Evolutionary conservation across 2,797 vertebrate genomes (phyloP), one percentile per base, ranked within the genome.

Genomic region (Micromesistius poutassou): DNA sequence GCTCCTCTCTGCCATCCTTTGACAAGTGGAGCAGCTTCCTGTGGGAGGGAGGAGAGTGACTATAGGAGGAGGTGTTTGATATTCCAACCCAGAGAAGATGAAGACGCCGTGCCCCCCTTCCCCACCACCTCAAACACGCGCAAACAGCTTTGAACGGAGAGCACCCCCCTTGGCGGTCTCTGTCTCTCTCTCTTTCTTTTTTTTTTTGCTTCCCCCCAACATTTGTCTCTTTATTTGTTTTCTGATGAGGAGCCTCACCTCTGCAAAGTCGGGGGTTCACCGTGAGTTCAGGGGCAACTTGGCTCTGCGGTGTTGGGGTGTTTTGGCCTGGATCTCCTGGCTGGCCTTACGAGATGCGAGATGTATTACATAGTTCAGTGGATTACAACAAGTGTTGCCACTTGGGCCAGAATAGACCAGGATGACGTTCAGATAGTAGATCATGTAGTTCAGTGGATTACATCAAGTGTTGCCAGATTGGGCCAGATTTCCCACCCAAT

Each of bases 241-340:
- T n/a, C n/a, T 55, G 46, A 55, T 14, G 66, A 30, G 55, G 25
- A 28, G 74, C 75, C 9, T 16, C 74, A 12, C 33, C 76, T 62
- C 55, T 25, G 22, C 19, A 25, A 25, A 62, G 62, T 30, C 30
- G 28, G 1, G 71, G 77, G 82, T 85, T 89, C 80, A 82, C 25
- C 9, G 8, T 42, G 36, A 86, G 82, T 87, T 89, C 80, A 81
- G 3, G 2, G 8, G 70, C 25, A 42, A 78, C 66, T 50, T 74
- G 14, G 74, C 9, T 72, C 46, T 76, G 28, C 5, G 0, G 46
- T 19, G 46, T 22, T 5, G 46, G 14, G 19, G 46, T 22, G 13
- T 22, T 22, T 5, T 55, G 46, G 22, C 5, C 4, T 4, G 46
- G 16, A 19, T 46, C 13, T 46, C 3, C 42, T 46, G 12, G 14